These are phyloP conservation scores for Eumeta japonica DNA, from an alignment of 1,140 invertebrate genomes.

Conservation along the genomic window DNA sequence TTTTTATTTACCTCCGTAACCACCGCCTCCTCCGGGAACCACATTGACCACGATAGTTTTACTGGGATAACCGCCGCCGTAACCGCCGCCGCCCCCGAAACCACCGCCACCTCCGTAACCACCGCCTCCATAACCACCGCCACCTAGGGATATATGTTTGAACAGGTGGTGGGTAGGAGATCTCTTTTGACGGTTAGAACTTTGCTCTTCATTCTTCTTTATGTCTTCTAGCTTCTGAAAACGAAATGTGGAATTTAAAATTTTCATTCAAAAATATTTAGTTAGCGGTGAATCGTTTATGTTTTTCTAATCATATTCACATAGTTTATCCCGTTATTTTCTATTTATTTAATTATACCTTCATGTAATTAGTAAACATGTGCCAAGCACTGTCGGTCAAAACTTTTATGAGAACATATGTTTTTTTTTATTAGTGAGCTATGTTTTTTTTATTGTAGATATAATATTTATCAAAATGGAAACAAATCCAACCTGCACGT, in stretches of 20 bases:
- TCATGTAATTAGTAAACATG: too few relatives aligned
- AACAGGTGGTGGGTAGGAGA: constrained; percentile 30
- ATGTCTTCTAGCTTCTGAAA: constrained; percentile 44
- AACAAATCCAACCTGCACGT: constrained; percentile 40
- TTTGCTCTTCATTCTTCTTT: constrained; percentile 9
- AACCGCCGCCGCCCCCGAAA: constrained; percentile 2
- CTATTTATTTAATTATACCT: too few relatives aligned
- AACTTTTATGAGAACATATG: too few relatives aligned
- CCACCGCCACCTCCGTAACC: constrained; percentile 6
- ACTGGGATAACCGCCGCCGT: constrained; percentile 5
- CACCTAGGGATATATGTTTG: constrained; percentile 17
- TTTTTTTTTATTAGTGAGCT: too few relatives aligned
- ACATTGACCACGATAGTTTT: background rate
- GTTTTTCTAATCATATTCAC: too few relatives aligned
- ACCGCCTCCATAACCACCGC: constrained; percentile 15
- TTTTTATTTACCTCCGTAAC: constrained; percentile 18
- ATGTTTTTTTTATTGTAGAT: too few relatives aligned
- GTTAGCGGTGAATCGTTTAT: too few relatives aligned
- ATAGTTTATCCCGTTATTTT: too few relatives aligned
- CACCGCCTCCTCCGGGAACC: constrained; percentile 9
- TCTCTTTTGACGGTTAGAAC: constrained; percentile 29
- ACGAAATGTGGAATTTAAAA: constrained; percentile 4
- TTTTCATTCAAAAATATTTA: too few relatives aligned
- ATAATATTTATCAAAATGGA: too few relatives aligned
- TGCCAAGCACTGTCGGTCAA: too few relatives aligned